phyloP scores from a whole-genome alignment of 2,888 invertebrate species.

The Endotricha flammealis region DNA sequence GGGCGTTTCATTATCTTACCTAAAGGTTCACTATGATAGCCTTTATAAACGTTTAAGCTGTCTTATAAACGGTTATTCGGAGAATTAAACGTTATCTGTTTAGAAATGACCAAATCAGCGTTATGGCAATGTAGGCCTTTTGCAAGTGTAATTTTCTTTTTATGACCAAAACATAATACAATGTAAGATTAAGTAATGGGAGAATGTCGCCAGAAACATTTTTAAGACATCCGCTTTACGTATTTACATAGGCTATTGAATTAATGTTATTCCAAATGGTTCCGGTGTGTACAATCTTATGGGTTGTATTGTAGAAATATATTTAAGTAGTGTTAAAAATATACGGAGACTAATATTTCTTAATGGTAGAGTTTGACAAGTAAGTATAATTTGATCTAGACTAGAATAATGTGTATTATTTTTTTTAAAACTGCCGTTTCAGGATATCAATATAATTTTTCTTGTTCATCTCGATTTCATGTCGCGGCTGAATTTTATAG shows the following conservation, averaged over 20 bases:
- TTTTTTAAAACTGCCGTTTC: too few relatives aligned
- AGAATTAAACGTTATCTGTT: slow-evolving; percentile 4
- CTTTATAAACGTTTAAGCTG: slow-evolving; percentile 6
- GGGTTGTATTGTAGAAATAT: not conserved
- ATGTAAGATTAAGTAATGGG: not conserved
- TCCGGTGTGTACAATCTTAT: slow-evolving; percentile 1
- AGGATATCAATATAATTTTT: too few relatives aligned
- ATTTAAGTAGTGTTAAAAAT: too few relatives aligned
- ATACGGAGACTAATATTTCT: too few relatives aligned
- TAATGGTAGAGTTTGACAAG: too few relatives aligned
- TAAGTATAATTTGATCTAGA: too few relatives aligned
- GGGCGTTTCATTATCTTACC: slow-evolving; percentile 5
- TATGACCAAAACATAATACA: not conserved
- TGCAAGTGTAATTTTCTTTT: slow-evolving; percentile 1
- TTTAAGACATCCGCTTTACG: not conserved
- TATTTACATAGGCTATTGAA: not conserved
- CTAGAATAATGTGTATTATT: too few relatives aligned
- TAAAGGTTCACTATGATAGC: slow-evolving; percentile 7
- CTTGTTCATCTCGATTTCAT: too few relatives aligned
- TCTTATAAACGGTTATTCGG: slow-evolving; percentile 7
- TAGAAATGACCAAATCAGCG: slow-evolving; percentile 3
- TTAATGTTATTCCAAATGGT: not conserved
- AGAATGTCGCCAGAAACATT: not conserved
- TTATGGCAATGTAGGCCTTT: not conserved
- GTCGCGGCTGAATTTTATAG: too few relatives aligned